These are phyloP conservation scores for Sebastes trivittatus DNA, from an alignment of 2,797 vertebrate species.

Conservation along the genomic window DNA sequence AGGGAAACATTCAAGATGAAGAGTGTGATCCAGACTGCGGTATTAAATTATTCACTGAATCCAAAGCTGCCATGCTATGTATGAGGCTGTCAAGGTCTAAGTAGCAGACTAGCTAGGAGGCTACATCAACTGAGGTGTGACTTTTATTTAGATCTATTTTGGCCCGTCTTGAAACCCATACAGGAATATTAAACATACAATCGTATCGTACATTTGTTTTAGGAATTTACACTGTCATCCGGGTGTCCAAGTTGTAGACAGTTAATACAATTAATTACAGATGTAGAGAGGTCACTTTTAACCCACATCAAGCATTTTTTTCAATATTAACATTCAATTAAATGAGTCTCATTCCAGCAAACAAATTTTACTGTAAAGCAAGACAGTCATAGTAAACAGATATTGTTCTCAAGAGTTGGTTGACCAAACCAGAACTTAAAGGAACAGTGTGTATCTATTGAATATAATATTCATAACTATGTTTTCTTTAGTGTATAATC, in stretches of 20 bases:
- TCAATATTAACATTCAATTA: not conserved
- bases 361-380: not conserved
- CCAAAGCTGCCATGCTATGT: constrained; percentile 3
- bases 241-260: not conserved
- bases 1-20: not conserved
- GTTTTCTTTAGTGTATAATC: no score
- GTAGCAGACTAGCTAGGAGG: not conserved
- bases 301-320: not conserved
- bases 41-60: constrained; percentile 26
- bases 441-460: no score
- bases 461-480: no score
- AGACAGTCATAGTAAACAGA: not conserved
- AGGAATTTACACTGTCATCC: no score
- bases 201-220: not conserved
- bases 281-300: not conserved
- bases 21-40: not conserved
- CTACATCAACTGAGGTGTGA: not conserved
- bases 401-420: not conserved
- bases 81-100: not conserved
- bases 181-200: not conserved
- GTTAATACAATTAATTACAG: not conserved
- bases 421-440: not conserved
- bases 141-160: not conserved
- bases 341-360: not conserved
- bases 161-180: not conserved